These are phyloP conservation scores for Volucella zonaria DNA, from an alignment of 2,888 invertebrate genomes.

Conservation along the genomic window DNA sequence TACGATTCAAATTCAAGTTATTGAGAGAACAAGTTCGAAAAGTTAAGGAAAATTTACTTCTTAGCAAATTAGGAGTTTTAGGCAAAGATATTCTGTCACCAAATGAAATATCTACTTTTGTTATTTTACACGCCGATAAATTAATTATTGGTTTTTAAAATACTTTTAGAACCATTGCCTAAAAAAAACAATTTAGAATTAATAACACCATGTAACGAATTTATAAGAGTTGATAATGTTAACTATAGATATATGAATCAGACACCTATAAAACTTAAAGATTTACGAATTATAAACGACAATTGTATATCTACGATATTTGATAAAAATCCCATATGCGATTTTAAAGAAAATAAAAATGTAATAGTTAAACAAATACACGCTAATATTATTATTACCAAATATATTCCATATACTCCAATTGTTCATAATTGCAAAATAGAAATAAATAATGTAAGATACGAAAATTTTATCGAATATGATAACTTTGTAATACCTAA, in stretches of 20 bases:
- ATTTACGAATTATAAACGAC: conserved; percentile 33
- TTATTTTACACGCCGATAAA: conserved; percentile 34
- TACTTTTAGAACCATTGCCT: conserved; percentile 48
- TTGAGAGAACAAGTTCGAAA: conserved; percentile 31
- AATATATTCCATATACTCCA: conserved; percentile 23
- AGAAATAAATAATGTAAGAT: conserved; percentile 28
- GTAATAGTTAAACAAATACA: conserved; percentile 28
- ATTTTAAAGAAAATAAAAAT: conserved; percentile 20
- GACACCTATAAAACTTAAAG: conserved; percentile 18
- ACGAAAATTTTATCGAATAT: conserved; percentile 39
- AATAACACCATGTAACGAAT: conserved; percentile 1
- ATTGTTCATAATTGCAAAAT: conserved; percentile 44
- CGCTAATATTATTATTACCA: conserved; percentile 34
- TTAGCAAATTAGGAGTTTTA: conserved; percentile 38
- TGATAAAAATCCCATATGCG: conserved; percentile 31
- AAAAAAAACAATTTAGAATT: conserved; percentile 48
- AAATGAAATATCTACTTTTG: conserved; percentile 38
- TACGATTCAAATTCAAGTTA: too few relatives aligned
- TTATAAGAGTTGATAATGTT: conserved; percentile 25
- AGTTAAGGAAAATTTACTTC: conserved; percentile 40
- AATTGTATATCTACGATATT: conserved; percentile 31
- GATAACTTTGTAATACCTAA: conserved; percentile 33
- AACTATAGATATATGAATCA: conserved; percentile 14
- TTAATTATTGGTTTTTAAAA: conserved; percentile 45
- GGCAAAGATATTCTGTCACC: conserved; percentile 26